phyloP scores from a whole-genome alignment of 1,140 invertebrate species.

The Sipha flava region DNA sequence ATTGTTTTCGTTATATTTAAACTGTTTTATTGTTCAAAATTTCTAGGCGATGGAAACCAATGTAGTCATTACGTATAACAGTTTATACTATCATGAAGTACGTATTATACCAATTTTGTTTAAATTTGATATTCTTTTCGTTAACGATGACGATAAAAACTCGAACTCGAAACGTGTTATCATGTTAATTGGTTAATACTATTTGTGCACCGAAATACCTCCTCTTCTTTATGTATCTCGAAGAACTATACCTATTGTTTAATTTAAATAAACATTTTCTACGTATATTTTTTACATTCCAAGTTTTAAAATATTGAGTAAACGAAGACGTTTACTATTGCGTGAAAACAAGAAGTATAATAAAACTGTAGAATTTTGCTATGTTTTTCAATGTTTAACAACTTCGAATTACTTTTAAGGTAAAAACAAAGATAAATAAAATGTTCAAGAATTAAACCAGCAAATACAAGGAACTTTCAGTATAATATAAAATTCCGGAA shows the following conservation, averaged over 20 bases:
- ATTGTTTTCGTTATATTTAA: too few species aligned
- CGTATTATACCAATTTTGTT: too few species aligned
- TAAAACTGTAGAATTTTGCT: not conserved
- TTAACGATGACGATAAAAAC: not conserved
- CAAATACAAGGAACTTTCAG: not conserved
- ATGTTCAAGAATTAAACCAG: not conserved
- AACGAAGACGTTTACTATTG: not conserved
- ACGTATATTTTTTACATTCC: not conserved
- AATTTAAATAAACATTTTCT: not conserved
- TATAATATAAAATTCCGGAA: not conserved
- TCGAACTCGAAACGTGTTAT: not conserved
- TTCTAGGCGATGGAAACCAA: too few species aligned
- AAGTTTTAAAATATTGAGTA: not conserved
- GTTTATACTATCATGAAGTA: too few species aligned
- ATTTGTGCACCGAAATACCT: not conserved
- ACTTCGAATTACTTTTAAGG: conserved; percentile 12
- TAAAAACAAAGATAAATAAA: not conserved
- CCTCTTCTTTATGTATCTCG: not conserved
- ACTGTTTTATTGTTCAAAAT: too few species aligned
- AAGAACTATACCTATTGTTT: not conserved
- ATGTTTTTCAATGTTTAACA: not conserved
- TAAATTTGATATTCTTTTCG: too few species aligned
- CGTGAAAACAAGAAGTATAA: not conserved
- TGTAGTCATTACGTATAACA: too few species aligned
- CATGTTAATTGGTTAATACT: not conserved